A percentile compares a stretch with the other conserved stretches of the same genome.
Evolutionary conservation across 1,140 invertebrate species (phyloP).

Genomic region (Nixonia krombeini): DNA sequence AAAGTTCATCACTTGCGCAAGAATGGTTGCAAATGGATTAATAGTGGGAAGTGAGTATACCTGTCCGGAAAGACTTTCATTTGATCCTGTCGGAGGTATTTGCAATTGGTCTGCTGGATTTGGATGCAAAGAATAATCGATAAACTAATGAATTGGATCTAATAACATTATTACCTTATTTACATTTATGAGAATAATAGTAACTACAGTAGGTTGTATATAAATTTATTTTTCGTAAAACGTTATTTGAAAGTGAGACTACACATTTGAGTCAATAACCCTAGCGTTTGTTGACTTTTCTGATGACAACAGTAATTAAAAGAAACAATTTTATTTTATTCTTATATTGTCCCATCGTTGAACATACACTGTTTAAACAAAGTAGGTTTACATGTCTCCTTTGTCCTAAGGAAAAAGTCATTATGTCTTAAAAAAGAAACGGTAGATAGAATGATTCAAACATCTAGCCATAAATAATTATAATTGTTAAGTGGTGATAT

Average conservation of each 20-base stretch:
- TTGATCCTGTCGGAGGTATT: conserved; percentile 89
- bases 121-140: conserved; percentile 78
- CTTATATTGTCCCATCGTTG: background rate
- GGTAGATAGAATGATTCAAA: conserved; percentile 43
- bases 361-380: background rate
- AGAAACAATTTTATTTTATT: no score
- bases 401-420: conserved; percentile 24
- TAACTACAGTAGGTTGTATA: no score
- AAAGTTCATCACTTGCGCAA: conserved; percentile 90
- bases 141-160: background rate
- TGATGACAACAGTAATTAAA: no score
- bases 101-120: conserved; percentile 89
- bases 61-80: conserved; percentile 86
- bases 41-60: conserved; percentile 89
- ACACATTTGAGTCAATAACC: no score
- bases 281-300: no score
- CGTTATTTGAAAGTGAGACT: no score
- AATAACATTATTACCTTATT: background rate
- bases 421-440: conserved; percentile 45
- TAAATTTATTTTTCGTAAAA: no score
- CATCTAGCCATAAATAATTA: conserved; percentile 52
- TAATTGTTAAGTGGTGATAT: conserved; percentile 48
- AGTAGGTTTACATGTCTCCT: no score
- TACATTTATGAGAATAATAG: no score
- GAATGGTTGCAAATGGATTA: conserved; percentile 82